These are phyloP conservation scores for Periplaneta americana DNA, from an alignment of 1,140 invertebrate species.

Conservation along the genomic window DNA sequence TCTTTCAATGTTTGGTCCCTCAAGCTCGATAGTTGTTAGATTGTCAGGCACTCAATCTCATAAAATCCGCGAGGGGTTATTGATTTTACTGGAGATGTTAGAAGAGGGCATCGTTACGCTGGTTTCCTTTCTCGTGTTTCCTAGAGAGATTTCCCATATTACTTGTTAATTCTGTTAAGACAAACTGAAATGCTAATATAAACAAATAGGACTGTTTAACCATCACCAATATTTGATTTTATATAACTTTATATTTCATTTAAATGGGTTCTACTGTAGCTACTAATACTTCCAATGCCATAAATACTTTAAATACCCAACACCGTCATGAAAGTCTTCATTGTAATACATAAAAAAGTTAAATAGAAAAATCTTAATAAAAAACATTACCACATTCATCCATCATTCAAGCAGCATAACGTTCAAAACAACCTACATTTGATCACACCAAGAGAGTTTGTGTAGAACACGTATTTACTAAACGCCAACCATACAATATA, in stretches of 20 bases:
- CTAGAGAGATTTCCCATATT: neutral
- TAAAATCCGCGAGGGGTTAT: neutral
- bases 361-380: conserved; percentile 6
- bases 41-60: neutral
- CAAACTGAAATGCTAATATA: neutral
- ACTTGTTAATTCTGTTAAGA: neutral
- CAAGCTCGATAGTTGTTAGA: conserved; percentile 12
- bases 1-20: conserved; percentile 11
- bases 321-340: conserved; percentile 13
- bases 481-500: neutral
- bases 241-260: neutral
- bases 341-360: conserved; percentile 9
- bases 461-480: neutral
- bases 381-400: conserved; percentile 6
- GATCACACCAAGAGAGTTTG: neutral
- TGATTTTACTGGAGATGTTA: neutral
- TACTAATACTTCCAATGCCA: conserved; percentile 9
- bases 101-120: neutral
- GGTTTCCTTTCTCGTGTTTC: neutral
- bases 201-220: conserved; percentile 1
- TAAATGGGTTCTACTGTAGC: neutral
- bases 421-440: neutral
- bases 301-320: conserved; percentile 18
- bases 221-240: conserved; percentile 6
- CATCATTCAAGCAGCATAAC: neutral